These are phyloP conservation scores for Gambelia wislizenii DNA, from an alignment of 2,797 vertebrate species.

Conservation along the genomic window DNA sequence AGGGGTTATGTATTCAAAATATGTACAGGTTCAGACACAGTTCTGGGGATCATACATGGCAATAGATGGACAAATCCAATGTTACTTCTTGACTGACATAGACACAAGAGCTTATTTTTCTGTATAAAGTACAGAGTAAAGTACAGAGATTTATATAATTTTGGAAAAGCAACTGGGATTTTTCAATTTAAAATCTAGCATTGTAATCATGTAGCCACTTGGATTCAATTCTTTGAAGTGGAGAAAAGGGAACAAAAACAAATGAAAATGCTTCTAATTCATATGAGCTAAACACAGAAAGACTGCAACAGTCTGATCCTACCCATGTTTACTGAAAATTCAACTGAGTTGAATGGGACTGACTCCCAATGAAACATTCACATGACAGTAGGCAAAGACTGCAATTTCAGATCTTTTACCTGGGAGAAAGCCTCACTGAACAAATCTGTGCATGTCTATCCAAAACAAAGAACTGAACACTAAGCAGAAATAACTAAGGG, in stretches of 20 bases:
- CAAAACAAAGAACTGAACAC: not conserved
- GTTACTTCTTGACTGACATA: not conserved
- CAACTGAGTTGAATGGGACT: too few species aligned
- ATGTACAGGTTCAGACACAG: too few species aligned
- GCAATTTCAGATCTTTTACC: not conserved
- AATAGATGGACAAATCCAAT: not conserved
- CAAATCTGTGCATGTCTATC: not conserved
- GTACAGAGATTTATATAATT: not conserved
- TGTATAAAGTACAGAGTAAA: too few species aligned
- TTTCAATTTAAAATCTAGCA: not conserved
- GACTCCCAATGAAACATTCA: not conserved
- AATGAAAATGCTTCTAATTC: not conserved
- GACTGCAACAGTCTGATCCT: not conserved
- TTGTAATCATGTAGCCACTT: not conserved
- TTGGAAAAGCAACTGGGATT: not conserved
- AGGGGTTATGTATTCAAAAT: too few species aligned
- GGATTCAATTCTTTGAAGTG: too few species aligned
- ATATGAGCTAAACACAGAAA: not conserved
- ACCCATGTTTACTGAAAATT: not conserved
- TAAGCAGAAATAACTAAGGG: not conserved
- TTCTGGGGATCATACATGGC: not conserved
- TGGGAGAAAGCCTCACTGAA: not conserved
- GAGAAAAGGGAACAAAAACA: not conserved
- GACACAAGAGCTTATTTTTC: not conserved
- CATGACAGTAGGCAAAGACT: not conserved